Conservation (phyloP, 2,888 invertebrate genomes). For the Eupithecia pulchellata region DNA sequence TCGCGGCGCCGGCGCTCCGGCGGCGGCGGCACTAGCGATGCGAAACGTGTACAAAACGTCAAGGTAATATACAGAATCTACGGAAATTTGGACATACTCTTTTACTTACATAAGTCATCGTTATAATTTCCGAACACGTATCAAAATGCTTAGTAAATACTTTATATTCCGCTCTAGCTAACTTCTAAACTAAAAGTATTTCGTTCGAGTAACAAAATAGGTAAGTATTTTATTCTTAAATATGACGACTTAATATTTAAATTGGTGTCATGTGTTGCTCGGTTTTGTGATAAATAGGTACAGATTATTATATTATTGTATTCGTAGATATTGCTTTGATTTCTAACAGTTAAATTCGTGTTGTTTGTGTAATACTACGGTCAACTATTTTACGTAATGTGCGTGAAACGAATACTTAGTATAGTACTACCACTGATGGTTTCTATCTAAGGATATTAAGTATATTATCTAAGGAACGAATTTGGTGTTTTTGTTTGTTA, state of each 20-base stretch:
- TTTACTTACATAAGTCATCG: constrained; percentile 50
- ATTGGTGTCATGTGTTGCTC: constrained; percentile 50
- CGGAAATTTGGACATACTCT: constrained; percentile 57
- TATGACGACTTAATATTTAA: constrained; percentile 42
- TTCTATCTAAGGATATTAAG: no score
- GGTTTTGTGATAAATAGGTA: constrained; percentile 20
- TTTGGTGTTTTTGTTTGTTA: constrained; percentile 29
- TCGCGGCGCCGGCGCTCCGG: not conserved
- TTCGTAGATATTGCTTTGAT: constrained; percentile 39
- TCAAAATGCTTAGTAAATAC: constrained; percentile 69
- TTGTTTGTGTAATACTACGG: constrained; percentile 27
- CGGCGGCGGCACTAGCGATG: no score
- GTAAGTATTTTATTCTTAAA: constrained; percentile 37
- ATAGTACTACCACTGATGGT: constrained; percentile 26
- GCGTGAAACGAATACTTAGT: constrained; percentile 30
- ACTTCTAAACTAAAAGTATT: constrained; percentile 51
- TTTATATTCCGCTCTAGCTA: constrained; percentile 67
- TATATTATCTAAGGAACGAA: constrained; percentile 25
- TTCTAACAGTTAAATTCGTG: constrained; percentile 39
- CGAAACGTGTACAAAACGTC: not conserved
- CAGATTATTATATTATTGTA: constrained; percentile 30
- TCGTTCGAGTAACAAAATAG: constrained; percentile 9
- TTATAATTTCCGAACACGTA: constrained; percentile 61
- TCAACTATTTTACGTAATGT: constrained; percentile 25
- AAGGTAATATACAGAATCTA: constrained; percentile 25